These are phyloP conservation scores for Apis laboriosa DNA, from an alignment of 1,140 invertebrate species.

Conservation along the genomic window DNA sequence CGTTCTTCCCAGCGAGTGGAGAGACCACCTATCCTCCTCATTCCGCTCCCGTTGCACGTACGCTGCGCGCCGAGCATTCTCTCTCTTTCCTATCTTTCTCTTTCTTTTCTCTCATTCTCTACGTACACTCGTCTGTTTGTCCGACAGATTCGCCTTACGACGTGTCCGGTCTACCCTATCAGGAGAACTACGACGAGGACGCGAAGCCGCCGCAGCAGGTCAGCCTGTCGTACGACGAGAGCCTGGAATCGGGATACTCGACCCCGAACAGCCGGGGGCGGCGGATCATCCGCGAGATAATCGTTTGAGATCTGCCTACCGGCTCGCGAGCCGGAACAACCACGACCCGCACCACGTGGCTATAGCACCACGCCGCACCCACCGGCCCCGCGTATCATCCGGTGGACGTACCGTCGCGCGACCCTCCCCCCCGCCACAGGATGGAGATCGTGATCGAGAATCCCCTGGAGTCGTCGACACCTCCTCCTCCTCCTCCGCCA, in stretches of 20 bases:
- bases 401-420: conserved; percentile 28
- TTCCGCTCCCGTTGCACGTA: conserved; percentile 30
- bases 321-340: conserved; percentile 79
- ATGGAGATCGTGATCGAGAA: conserved; percentile 80
- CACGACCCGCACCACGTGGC: conserved; percentile 78
- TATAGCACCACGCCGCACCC: conserved; percentile 79
- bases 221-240: conserved; percentile 94
- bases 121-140: conserved; percentile 28
- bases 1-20: background rate
- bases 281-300: conserved; percentile 95
- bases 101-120: background rate
- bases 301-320: conserved; percentile 88
- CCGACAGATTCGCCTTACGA: conserved; percentile 94
- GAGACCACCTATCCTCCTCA: too few species aligned
- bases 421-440: conserved; percentile 60
- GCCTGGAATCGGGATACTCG: conserved; percentile 94
- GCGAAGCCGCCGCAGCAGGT: conserved; percentile 90
- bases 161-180: conserved; percentile 93
- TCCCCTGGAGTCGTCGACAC: conserved; percentile 55
- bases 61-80: background rate
- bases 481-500: conserved; percentile 44
- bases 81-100: background rate
- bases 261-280: conserved; percentile 94
- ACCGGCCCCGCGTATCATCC: conserved; percentile 46
- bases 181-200: conserved; percentile 88